phyloP scores from a whole-genome alignment of 92 coral and sea anemone genomes.

The Palythoa grandiflora region DNA sequence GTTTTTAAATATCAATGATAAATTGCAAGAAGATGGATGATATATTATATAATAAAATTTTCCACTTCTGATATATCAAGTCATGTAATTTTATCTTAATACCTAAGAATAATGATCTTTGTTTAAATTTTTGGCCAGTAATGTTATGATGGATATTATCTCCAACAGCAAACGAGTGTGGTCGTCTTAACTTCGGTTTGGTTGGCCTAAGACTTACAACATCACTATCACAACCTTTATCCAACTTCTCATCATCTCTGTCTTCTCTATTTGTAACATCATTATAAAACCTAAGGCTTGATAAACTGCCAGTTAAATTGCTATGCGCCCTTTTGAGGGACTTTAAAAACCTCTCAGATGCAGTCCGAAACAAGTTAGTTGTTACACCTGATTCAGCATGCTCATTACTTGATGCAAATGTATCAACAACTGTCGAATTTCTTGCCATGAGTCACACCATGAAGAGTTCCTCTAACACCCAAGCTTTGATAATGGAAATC shows the following conservation, averaged over 20 bases:
- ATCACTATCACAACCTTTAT: not conserved
- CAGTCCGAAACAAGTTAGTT: conserved; percentile 74
- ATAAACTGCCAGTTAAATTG: conserved; percentile 82
- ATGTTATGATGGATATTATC: conserved; percentile 62
- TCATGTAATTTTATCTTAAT: not conserved
- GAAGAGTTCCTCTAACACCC: not conserved
- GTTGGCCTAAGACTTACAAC: not conserved
- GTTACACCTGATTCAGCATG: conserved; percentile 21
- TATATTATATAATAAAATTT: not conserved
- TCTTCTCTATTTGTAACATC: conserved; percentile 16
- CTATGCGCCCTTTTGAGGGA: conserved; percentile 77
- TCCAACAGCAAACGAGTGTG: conserved; percentile 77
- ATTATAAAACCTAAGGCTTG: conserved; percentile 57
- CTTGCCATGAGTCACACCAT: conserved; percentile 27
- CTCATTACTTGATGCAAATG: conserved; percentile 3
- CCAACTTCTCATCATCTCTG: conserved; percentile 23
- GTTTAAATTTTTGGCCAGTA: conserved; percentile 37
- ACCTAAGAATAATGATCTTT: conserved; percentile 33
- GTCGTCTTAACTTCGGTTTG: conserved; percentile 60
- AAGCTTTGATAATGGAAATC: not conserved
- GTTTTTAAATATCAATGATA: not conserved
- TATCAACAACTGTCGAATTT: conserved; percentile 3
- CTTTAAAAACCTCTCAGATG: conserved; percentile 75
- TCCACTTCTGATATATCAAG: not conserved
- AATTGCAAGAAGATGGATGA: no score